Evolutionary conservation across 2,888 invertebrate genomes (phyloP).

Genomic region (Eupithecia inturbata): DNA sequence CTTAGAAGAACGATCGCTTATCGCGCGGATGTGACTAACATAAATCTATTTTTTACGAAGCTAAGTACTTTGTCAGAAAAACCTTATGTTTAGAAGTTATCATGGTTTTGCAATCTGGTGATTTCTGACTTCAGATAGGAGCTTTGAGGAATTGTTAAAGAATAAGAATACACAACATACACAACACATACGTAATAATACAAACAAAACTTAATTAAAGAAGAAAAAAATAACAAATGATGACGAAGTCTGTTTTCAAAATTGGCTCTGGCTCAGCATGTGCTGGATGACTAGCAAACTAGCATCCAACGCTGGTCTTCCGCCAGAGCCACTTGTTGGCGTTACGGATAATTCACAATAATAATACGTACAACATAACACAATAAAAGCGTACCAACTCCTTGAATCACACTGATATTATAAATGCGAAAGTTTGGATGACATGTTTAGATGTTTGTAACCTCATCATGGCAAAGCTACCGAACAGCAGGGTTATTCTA

Average conservation of each 20-base stretch:
- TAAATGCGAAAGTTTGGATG: neutral
- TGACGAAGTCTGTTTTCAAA: too few species aligned
- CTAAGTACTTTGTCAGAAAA: constrained; percentile 31
- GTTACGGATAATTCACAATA: too few species aligned
- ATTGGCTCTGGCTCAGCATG: too few species aligned
- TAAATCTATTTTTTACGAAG: constrained; percentile 53
- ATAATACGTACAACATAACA: too few species aligned
- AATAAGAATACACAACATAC: too few species aligned
- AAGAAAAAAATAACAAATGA: too few species aligned
- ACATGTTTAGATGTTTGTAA: neutral
- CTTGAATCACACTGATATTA: neutral
- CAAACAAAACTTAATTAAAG: too few species aligned
- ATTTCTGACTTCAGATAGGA: constrained; percentile 30
- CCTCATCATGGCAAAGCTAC: neutral
- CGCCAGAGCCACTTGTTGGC: too few species aligned
- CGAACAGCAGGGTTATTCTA: neutral
- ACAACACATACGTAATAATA: too few species aligned
- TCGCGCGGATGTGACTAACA: constrained; percentile 59
- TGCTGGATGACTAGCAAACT: too few species aligned
- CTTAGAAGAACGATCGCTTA: constrained; percentile 43
- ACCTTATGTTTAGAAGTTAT: constrained; percentile 25
- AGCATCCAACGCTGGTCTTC: too few species aligned
- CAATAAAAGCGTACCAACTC: too few species aligned
- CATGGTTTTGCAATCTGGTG: constrained; percentile 24
- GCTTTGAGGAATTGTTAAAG: constrained; percentile 21